Evolutionary conservation across 53 echinoderm and acorn worm species (phyloP), one percentile per base, ranked within the genome.

Genomic region (Holothuria leucospilota): DNA sequence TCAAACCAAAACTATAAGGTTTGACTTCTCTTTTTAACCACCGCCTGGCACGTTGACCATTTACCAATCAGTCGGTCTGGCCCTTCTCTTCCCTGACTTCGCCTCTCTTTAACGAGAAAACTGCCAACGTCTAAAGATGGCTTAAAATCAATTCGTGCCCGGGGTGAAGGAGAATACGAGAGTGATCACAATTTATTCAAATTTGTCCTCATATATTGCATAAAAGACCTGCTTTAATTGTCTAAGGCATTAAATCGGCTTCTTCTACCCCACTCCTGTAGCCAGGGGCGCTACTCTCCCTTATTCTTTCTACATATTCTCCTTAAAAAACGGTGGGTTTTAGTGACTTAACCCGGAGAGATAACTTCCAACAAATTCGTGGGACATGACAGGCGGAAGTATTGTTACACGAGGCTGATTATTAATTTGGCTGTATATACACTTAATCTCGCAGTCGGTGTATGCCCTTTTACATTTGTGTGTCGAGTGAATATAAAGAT

Each of bases 341-440:
- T 75, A 75, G 75, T 51, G 51, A 52, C 51, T 51, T 75, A 46
- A 75, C 75, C 75, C 75, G 24, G 11, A 75, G 75, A 75, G 75
- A 49, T 75, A 26, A 29, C 51, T 39, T 75, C 51, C 75, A 51
- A 52, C 49, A 46, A 51, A 75, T 49, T 75, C 75, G 51, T 20
- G 8, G 52, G 51, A 49, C 49, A 49, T 75, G 75, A 75, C 75
- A 75, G 25, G 75, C 75, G 75, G 75, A 75, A 75, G 75, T 25
- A 49, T 51, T 75, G 75, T 75, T 75, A 20, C 52, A 75, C 75
- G 75, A 75, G 75, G 75, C 49, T 52, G 75, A 75, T 75, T 75
- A 75, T 75, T 75, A 75, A 75, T 75, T 75, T 75, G 75, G 51
- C 75, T 75, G 51, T 25, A 75, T 52, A 49, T 52, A 75, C 51